These are phyloP conservation scores for Parotocinclus haroldoi DNA, from an alignment of 2,797 vertebrate species.

Conservation along the genomic window DNA sequence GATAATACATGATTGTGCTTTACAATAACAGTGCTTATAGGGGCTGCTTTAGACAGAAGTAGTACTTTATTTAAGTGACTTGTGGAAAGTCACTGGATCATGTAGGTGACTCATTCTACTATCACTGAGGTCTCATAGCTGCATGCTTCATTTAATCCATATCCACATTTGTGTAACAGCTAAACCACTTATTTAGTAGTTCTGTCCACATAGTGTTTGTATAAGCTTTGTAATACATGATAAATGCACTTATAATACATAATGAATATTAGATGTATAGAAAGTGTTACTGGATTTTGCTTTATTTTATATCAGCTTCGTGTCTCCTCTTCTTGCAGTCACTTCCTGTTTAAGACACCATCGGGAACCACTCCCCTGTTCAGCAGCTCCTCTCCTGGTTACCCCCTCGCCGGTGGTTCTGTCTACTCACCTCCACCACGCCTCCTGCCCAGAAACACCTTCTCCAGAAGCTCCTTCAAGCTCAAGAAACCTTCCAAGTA, in stretches of 20 bases:
- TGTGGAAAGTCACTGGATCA: no score
- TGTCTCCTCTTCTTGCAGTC: slow-evolving; percentile 64
- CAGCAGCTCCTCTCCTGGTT: slow-evolving; percentile 85
- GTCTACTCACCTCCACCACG: slow-evolving; percentile 86
- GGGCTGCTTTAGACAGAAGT: no score
- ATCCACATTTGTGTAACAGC: no score
- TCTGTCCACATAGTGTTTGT: no score
- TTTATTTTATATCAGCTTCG: not conserved
- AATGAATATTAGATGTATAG: not conserved
- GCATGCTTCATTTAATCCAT: no score
- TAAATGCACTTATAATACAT: not conserved
- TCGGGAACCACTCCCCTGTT: slow-evolving; percentile 87
- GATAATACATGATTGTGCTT: slow-evolving; percentile 26
- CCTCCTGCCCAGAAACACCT: slow-evolving; percentile 84
- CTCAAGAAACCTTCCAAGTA: slow-evolving; percentile 88
- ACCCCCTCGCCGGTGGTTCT: slow-evolving; percentile 83
- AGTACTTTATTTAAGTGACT: no score
- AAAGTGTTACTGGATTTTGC: not conserved
- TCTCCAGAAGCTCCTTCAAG: slow-evolving; percentile 88
- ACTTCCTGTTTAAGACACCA: slow-evolving; percentile 89
- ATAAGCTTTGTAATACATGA: no score
- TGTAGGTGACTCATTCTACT: no score
- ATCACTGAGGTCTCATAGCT: no score
- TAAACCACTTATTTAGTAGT: no score
- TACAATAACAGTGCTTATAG: no score